Evolutionary conservation across 2,797 vertebrate genomes (phyloP).

Genomic region (Scolopax bukidnonensis): DNA sequence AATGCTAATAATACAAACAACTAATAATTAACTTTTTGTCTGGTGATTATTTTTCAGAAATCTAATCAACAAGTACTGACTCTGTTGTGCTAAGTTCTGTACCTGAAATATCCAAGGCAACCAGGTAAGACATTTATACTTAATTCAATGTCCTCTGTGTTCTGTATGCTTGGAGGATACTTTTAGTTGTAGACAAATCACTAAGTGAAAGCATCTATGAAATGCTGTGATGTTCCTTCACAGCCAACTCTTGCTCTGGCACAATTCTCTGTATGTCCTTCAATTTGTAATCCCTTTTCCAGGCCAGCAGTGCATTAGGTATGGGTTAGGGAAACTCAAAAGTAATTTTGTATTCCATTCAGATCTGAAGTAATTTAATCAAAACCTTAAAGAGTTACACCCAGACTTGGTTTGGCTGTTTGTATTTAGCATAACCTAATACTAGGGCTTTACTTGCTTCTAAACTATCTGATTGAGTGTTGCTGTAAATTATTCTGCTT

Average conservation of each 20-base stretch:
- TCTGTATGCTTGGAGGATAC: background rate
- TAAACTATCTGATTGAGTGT: slow-evolving; percentile 54
- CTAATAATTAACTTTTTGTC: background rate
- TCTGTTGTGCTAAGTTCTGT: background rate
- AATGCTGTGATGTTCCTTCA: background rate
- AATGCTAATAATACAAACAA: background rate
- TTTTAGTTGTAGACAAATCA: background rate
- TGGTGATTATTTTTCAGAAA: background rate
- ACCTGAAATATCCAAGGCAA: background rate
- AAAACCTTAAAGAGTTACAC: slow-evolving; percentile 19
- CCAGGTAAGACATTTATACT: background rate
- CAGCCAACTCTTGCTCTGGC: background rate
- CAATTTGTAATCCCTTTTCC: slow-evolving; percentile 3
- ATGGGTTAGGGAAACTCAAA: background rate
- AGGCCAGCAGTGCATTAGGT: background rate
- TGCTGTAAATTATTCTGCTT: slow-evolving; percentile 66
- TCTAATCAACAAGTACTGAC: background rate
- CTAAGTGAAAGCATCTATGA: background rate
- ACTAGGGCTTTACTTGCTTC: slow-evolving; percentile 41
- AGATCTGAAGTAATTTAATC: slow-evolving; percentile 17
- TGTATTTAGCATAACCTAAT: slow-evolving; percentile 59
- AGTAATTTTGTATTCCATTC: slow-evolving; percentile 14
- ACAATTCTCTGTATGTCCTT: background rate
- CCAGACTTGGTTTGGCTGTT: slow-evolving; percentile 27
- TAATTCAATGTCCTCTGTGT: background rate